phyloP scores from a whole-genome alignment of 2,113 vertebrate genomes.

The Gulo gulo region DNA sequence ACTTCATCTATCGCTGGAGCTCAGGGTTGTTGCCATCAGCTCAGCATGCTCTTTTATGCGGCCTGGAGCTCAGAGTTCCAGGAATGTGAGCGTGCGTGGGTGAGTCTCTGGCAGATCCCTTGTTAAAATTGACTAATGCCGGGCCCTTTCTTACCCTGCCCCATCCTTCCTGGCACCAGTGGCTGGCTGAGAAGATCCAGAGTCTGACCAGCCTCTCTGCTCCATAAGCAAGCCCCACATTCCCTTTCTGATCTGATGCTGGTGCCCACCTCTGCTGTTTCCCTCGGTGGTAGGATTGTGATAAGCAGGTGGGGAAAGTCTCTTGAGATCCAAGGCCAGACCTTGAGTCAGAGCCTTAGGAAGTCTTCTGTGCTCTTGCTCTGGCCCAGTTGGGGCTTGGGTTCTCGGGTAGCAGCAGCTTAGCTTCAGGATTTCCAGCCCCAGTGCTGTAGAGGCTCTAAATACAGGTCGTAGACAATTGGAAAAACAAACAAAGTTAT shows the following conservation, averaged over 20 bases:
- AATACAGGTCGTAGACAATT: not conserved
- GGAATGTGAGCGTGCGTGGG: too few species aligned
- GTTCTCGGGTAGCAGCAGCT: not conserved
- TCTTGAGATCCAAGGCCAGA: not conserved
- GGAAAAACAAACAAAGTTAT: not conserved
- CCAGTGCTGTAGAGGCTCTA: not conserved
- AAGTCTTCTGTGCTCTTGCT: not conserved
- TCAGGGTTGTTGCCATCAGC: accelerated
- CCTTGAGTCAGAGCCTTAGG: not conserved
- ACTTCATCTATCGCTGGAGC: not conserved
- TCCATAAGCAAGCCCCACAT: too few species aligned
- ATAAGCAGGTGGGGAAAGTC: not conserved
- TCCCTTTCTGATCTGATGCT: not conserved
- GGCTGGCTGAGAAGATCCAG: not conserved
- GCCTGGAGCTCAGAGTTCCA: not conserved
- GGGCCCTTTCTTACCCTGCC: not conserved
- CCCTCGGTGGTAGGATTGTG: not conserved
- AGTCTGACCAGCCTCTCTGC: not conserved
- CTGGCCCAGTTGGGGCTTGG: not conserved
- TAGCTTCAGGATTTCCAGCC: not conserved
- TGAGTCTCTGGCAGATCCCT: not conserved
- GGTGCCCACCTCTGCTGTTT: not conserved
- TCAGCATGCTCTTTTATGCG: not conserved
- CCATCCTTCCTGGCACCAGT: not conserved
- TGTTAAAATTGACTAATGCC: not conserved